Evolutionary conservation across 2,113 vertebrate species (phyloP), one percentile per base, ranked within the genome.

Genomic region (Coryphaenoides rupestris): DNA sequence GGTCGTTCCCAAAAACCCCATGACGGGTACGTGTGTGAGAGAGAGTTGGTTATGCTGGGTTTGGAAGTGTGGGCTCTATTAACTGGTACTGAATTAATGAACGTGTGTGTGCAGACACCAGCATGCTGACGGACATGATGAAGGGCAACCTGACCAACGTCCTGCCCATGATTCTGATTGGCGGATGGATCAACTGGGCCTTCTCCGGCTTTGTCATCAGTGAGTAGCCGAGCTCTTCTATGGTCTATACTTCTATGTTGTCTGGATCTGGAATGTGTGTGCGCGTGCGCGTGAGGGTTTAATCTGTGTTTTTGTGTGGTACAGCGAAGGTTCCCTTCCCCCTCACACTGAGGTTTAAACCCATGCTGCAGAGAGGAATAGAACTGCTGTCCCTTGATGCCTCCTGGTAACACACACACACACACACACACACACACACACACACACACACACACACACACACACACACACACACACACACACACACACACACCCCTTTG

Each of bases 181-280:
- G 93, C 21, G 93, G 93, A 54, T 94, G 93, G 93, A 94, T 94
- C 68, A 94, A 94, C 76, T 94, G 92, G 93, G 91, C 90, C 0
- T 94, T 94, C 82, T 94, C 93, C 54, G 93, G 93, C 21, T 94
- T 94, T 46, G 85, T 94, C 66, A 93, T 90, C 6, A 93, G 92
- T 93, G 69, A 89, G 92, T 83, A n/a, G 58, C 19, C 6, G 19
- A 21, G 19, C 4, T 7, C 14, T 49, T 14, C 14, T 50, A 3
- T n/a, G 47, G 47, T 4, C 26, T 28, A 28, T n/a, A 28, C 6
- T 28, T 28, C 3, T 40, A 12, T 40, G 4, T 40, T 10, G 33
- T 7, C 9, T 13, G 1, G 9, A 9, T 40, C 9, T 7, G 33
- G 9, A 12, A 33, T 10, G 33, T 40, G 33, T 4, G 28, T 3